Evolutionary conservation across 2,888 invertebrate species (phyloP), one percentile per base, ranked within the genome.

Genomic region (Caenorhabditis sp.): DNA sequence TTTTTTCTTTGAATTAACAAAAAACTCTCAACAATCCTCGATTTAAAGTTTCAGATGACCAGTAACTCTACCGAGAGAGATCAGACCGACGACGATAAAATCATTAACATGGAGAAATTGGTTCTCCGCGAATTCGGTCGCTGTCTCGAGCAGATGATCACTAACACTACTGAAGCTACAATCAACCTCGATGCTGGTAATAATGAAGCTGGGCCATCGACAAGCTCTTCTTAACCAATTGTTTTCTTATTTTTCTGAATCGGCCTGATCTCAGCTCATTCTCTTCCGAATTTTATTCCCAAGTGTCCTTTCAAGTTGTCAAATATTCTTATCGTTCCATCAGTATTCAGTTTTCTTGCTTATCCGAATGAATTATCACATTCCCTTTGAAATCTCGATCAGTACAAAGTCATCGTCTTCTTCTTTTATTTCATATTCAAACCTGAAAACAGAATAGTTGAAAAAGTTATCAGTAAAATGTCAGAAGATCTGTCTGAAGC

Each of bases 41-140:
- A n/a, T n/a, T n/a, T 35, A 41, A 51, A 41, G 16, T 76, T 73
- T 26, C 68, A 82, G 79, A 63, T 82, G 5, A 69, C 28, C 19
- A 54, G 73, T 1, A 58, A 63, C 28, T 44, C 47, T 28, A 56
- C 69, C 4, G 70, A 70, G 2, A 70, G 72, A n/a, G 19, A 73
- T 5, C 69, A 70, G 19, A 56, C 74, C 8, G 75, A 75, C 22
- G 83, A 75, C 16, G 83, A 83, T 16, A 64, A 47, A 28, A 68
- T 58, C 31, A 61, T 80, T 24, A 70, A 86, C 19, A 84, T 95
- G 89, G 95, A 95, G 92, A 93, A 94, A 61, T 94, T 95, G 91
- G 95, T 99, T 87, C 94, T 98, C 86, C 96, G 97, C 92, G 98
- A 99, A 94, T 96, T 98, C 93, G 96, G 97, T 54, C 95, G 96